Evolutionary conservation across 2,113 vertebrate genomes (phyloP).

Genomic region (Otis tarda): DNA sequence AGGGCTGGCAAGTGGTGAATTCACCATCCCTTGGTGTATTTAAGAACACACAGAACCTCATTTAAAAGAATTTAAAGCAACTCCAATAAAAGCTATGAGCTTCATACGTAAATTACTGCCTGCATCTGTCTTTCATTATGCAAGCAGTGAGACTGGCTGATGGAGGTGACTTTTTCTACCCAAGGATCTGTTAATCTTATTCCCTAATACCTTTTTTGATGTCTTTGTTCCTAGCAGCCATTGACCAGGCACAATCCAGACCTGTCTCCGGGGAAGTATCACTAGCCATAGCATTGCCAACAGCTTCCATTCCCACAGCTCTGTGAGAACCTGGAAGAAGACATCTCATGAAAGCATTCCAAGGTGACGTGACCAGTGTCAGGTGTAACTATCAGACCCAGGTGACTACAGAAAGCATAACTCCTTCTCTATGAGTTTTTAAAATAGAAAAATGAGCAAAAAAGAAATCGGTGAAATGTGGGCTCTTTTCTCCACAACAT

Average conservation of each 20-base stretch:
- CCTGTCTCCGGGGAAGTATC: background rate
- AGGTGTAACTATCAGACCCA: background rate
- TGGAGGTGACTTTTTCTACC: background rate
- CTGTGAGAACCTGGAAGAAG: background rate
- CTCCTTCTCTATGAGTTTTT: background rate
- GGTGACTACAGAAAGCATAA: slow-evolving; percentile 5
- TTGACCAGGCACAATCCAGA: background rate
- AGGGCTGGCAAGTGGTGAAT: background rate
- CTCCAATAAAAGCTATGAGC: background rate
- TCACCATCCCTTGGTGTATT: background rate
- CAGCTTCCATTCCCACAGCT: background rate
- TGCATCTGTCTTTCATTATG: background rate
- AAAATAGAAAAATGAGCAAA: background rate
- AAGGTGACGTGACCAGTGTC: background rate
- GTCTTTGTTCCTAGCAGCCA: background rate
- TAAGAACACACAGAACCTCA: background rate
- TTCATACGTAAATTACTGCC: background rate
- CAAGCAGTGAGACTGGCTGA: background rate
- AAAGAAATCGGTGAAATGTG: slow-evolving; percentile 1
- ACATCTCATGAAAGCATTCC: background rate
- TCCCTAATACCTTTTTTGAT: background rate
- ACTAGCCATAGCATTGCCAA: background rate
- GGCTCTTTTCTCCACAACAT: background rate
- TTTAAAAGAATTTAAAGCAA: background rate
- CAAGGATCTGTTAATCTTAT: background rate